Evolutionary conservation across 1,140 invertebrate species (phyloP).

Genomic region (Phymorhynchus buccinoides): DNA sequence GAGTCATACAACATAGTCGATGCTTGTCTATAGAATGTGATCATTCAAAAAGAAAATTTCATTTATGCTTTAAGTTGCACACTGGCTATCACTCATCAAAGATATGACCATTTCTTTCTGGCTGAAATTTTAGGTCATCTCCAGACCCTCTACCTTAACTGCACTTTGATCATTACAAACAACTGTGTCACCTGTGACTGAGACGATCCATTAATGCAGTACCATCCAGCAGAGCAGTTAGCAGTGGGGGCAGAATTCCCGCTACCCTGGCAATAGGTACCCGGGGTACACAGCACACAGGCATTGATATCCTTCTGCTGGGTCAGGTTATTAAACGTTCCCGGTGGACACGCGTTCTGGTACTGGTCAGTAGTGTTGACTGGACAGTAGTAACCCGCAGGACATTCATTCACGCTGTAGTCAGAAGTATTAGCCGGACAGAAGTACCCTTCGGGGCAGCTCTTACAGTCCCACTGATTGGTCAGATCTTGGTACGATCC

Average conservation of each 20-base stretch:
- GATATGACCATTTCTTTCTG: too few relatives aligned
- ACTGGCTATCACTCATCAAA: too few relatives aligned
- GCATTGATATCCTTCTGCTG: constrained; percentile 50
- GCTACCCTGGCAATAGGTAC: constrained; percentile 66
- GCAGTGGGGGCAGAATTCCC: constrained; percentile 65
- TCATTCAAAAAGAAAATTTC: too few relatives aligned
- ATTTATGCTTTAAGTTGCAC: too few relatives aligned
- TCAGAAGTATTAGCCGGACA: constrained; percentile 67
- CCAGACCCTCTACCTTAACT: too few relatives aligned
- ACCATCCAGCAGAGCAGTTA: constrained; percentile 67
- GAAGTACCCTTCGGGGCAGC: constrained; percentile 66
- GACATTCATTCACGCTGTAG: constrained; percentile 62
- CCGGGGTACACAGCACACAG: constrained; percentile 62
- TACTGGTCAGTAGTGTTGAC: constrained; percentile 62
- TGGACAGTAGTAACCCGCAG: constrained; percentile 66
- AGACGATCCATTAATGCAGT: constrained; percentile 65
- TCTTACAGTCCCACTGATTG: constrained; percentile 64
- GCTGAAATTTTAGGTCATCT: too few relatives aligned
- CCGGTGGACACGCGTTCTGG: constrained; percentile 62
- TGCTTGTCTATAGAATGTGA: too few relatives aligned
- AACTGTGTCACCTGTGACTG: constrained; percentile 51
- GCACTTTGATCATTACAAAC: not conserved
- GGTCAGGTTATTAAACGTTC: constrained; percentile 65
- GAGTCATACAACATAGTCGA: too few relatives aligned
- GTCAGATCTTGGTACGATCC: constrained; percentile 68